Evolutionary conservation across 2,113 vertebrate genomes (phyloP), one percentile per base, ranked within the genome.

Genomic region (Platysteira castanea): DNA sequence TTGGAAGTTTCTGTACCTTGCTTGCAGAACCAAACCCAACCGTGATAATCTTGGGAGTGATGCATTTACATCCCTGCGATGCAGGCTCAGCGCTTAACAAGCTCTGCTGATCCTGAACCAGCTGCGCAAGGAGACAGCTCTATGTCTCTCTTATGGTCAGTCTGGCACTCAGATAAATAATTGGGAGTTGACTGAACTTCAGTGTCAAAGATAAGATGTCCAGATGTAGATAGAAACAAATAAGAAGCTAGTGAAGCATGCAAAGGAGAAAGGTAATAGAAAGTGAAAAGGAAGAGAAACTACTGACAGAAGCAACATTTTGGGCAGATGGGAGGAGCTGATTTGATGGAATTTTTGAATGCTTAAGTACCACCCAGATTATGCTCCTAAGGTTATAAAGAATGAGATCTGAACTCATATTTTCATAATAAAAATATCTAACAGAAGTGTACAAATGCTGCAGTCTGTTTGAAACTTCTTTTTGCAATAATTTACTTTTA

Each of bases 1-100:
- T 0, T 84, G 26, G 35, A 80, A 61, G 28, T 39, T 56, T 87
- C 41, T 77, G 22, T 44, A 52, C 37, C 12, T 61, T 77, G 24
- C 17, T 47, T 26, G 53, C 30, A 70, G 50, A 74, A 57, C 10
- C 31, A 57, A 67, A 78, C 2, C 9, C 8, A 37, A 39, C 23
- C 33, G 13, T 17, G 28, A 54, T 52, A 42, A 23, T 33, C 50
- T 63, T 50, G 35, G 39, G 15, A 74, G 30, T 39, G 70, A 53
- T 1, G 8, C 15, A n/a, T 86, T 89, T 84, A 57, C 0, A 5
- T 26, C 6, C 20, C 20, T 1, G 1, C 0, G 0, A 67, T 20
- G 33, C 17, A 74, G n/a, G 11, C 3, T 57, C 65, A 57, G 42
- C 2, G 2, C 56, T 89, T 70, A 61, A 49, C 10, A 77, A 46